Conservation (phyloP, 2,888 invertebrate species). For the Argyresthia albistria region DNA sequence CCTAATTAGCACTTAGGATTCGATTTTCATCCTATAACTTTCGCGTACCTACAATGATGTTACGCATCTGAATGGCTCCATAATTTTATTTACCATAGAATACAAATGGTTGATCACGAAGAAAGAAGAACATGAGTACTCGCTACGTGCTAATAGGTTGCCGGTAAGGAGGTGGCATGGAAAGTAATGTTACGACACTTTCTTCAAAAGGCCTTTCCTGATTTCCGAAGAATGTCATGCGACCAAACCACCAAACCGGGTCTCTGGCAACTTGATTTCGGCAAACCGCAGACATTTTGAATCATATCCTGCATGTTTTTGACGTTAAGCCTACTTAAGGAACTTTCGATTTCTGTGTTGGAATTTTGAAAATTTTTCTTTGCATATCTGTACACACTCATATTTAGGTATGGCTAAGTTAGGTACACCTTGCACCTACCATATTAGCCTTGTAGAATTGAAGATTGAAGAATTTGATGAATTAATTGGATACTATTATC, state of each 20-base stretch:
- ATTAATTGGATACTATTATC: too few species aligned
- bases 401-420: too few species aligned
- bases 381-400: too few species aligned
- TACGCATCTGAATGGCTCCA: not conserved
- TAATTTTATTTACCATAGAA: not conserved
- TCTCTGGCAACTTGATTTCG: not conserved
- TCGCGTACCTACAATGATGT: not conserved
- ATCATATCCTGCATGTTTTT: too few species aligned
- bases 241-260: not conserved
- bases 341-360: too few species aligned
- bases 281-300: not conserved
- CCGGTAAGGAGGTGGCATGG: not conserved
- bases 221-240: not conserved
- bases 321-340: too few species aligned
- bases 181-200: not conserved
- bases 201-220: not conserved
- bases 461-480: too few species aligned
- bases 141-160: not conserved
- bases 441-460: too few species aligned
- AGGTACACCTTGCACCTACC: too few species aligned
- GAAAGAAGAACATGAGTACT: not conserved
- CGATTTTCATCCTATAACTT: not conserved
- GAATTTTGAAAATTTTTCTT: too few species aligned
- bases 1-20: not conserved
- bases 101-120: not conserved